phyloP scores from a whole-genome alignment of 1,140 invertebrate species.

The Ooceraea biroi region DNA sequence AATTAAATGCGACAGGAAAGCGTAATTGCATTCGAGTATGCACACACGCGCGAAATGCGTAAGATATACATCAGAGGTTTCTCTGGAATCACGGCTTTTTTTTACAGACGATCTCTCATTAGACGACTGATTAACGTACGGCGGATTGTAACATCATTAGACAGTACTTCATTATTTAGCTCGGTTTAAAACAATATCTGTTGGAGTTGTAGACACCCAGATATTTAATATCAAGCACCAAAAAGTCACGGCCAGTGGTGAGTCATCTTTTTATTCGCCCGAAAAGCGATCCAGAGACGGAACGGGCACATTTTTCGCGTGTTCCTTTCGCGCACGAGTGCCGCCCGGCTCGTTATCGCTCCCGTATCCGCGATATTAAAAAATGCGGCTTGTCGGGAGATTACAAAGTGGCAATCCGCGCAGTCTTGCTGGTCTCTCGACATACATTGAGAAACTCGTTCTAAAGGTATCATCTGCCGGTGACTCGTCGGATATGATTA shows the following conservation, averaged over 20 bases:
- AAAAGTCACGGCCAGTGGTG: not conserved
- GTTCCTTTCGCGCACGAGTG: no score
- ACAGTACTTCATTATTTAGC: not conserved
- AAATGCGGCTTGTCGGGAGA: constrained; percentile 8
- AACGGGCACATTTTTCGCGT: not conserved
- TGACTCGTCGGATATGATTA: constrained; percentile 54
- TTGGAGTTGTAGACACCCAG: not conserved
- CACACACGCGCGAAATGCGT: not conserved
- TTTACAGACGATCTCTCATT: not conserved
- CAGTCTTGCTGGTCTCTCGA: not conserved
- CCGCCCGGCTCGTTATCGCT: not conserved
- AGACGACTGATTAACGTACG: no score
- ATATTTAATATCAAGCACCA: constrained; percentile 16
- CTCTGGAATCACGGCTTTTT: not conserved
- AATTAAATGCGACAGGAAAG: constrained; percentile 2
- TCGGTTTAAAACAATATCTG: not conserved
- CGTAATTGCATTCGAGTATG: not conserved
- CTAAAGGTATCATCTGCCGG: constrained; percentile 46
- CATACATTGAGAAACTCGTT: constrained; percentile 38
- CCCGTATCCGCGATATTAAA: constrained; percentile 48
- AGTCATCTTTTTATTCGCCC: not conserved
- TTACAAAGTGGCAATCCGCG: constrained; percentile 25
- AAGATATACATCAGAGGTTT: not conserved
- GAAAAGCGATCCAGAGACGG: not conserved
- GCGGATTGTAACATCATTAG: no score